Evolutionary conservation across 2,113 vertebrate species (phyloP).

Genomic region (Nyctereutes procyonoides): DNA sequence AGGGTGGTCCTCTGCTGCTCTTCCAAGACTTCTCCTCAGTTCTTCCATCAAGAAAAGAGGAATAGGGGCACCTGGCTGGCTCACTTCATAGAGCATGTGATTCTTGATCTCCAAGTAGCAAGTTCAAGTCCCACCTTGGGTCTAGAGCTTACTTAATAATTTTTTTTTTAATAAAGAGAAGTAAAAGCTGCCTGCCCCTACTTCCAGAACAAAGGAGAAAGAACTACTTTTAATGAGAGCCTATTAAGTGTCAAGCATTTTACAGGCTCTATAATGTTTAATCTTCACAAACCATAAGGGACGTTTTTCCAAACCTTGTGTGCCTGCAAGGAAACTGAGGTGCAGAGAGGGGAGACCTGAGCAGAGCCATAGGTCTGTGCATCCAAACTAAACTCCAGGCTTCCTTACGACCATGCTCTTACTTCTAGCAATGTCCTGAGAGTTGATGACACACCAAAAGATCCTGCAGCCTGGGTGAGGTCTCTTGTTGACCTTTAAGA

Average conservation of each 20-base stretch:
- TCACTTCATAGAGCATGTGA: neutral
- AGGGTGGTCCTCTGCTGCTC: neutral
- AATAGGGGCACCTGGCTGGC: neutral
- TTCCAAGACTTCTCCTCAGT: neutral
- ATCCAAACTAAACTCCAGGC: neutral
- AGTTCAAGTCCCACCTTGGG: neutral
- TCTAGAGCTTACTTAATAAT: neutral
- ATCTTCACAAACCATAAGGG: conserved; percentile 18
- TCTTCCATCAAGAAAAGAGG: conserved; percentile 25
- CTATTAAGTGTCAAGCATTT: conserved; percentile 18
- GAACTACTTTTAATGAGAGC: conserved; percentile 51
- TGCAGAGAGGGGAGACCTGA: neutral
- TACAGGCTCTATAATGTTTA: conserved; percentile 20
- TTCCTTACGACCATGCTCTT: neutral
- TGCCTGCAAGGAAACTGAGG: neutral
- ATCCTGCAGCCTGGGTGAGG: neutral
- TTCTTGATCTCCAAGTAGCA: neutral
- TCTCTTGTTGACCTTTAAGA: neutral
- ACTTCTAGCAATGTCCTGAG: neutral
- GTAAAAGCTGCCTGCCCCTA: neutral
- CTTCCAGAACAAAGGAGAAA: conserved; percentile 18
- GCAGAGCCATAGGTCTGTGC: neutral
- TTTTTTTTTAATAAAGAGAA: neutral
- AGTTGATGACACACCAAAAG: neutral
- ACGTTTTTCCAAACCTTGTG: conserved; percentile 6